Evolutionary conservation across 1,140 invertebrate genomes (phyloP).

Genomic region (Drosophila tani): DNA sequence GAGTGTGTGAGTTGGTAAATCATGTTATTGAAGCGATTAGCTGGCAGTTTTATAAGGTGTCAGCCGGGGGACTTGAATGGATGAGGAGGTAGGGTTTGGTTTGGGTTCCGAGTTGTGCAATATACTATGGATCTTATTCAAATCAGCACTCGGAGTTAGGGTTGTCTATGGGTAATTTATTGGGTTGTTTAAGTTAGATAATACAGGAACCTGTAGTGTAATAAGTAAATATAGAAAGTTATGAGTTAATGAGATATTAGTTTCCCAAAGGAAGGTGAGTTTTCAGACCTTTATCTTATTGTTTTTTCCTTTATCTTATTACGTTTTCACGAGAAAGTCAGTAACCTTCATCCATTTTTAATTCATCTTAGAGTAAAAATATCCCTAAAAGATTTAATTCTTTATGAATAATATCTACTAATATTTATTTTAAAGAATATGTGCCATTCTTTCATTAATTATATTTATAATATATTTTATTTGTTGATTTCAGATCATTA

Average conservation of each 20-base stretch:
- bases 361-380: not conserved
- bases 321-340: not conserved
- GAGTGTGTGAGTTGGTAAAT: conserved; percentile 72
- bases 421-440: no score
- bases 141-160: not conserved
- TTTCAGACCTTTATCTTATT: no score
- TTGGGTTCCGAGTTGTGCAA: conserved; percentile 19
- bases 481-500: conserved; percentile 18
- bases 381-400: not conserved
- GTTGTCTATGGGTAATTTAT: not conserved
- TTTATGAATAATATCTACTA: not conserved
- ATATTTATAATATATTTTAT: not conserved
- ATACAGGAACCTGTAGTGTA: not conserved
- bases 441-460: no score
- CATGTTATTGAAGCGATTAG: conserved; percentile 81
- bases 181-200: not conserved
- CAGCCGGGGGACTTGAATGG: conserved; percentile 10
- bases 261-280: no score
- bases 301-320: no score
- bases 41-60: conserved; percentile 75
- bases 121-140: conserved; percentile 1
- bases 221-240: no score
- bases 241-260: no score
- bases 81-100: not conserved
- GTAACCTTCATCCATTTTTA: no score